Base-by-base conservation (phyloP, 2,888 invertebrate species). In the Dynastes tityus region DNA sequence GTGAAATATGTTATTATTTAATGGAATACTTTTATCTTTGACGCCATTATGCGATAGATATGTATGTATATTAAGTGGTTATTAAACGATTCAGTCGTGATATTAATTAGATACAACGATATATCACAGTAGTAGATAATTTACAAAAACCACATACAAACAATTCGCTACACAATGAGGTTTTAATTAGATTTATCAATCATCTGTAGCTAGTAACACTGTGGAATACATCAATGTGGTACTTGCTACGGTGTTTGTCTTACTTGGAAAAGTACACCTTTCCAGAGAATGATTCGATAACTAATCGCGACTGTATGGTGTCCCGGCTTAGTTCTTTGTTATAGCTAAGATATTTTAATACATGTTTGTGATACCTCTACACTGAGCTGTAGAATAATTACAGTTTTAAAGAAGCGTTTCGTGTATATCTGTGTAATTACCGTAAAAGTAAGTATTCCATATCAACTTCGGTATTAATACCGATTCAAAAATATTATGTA, bases 171-270 rank as follows among this genome's bases (percentile, higher is more conserved):
- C 40, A 11, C 45, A 61, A 13, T 37, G 45, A 61, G 40, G 40
- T 16, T 32, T 40, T 32, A 73, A 61, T 73, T 45, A 13, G 22
- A 22, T 4, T 61, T 61, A 73, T 73, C 61, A 73, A 73, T 61
- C 73, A 61, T 45, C 8, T 27, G 32, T 32, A 73, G 58, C 40
- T 73, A 58, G 58, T 22, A 40, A 40, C 58, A 40, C 16, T 16
- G 58, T 58, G 8, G 53, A 37, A 55, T 45, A 67, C 11, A 22
- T 8, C 11, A 32, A 29, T 61, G 37, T 61, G 22, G 40, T 61
- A 58, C 58, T 73, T 16, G 11, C 45, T 73, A 73, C 40, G 3
- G 51, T 51, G 61, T 58, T 49, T 6, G 55, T 58, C 27, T 73
- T 9, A 45, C 61, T 73, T 13, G 53, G 55, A 40, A 71, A 58